Evolutionary conservation across 2,113 vertebrate genomes (phyloP).

Genomic region (Amblyopsis rosae): DNA sequence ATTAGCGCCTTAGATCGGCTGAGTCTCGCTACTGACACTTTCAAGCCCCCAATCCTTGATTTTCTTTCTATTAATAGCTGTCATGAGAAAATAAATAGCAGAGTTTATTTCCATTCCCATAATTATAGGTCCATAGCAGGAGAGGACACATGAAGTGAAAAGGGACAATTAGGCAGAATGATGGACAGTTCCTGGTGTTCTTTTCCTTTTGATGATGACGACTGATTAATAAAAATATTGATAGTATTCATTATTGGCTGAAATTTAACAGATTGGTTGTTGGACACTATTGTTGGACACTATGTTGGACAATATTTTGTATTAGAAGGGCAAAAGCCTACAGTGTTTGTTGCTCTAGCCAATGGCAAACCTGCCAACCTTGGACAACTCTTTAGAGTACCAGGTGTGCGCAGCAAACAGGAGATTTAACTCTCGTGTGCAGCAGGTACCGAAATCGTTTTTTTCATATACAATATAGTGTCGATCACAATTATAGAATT

Average conservation of each 20-base stretch:
- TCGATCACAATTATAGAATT: too few relatives aligned
- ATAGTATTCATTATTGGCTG: neutral
- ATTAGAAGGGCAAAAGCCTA: too few relatives aligned
- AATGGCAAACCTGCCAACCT: too few relatives aligned
- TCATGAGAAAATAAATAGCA: conserved; percentile 41
- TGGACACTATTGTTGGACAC: neutral
- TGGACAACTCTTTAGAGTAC: too few relatives aligned
- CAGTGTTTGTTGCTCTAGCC: too few relatives aligned
- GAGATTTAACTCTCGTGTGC: too few relatives aligned
- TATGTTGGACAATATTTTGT: too few relatives aligned
- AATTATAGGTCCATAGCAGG: conserved; percentile 21
- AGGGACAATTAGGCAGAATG: conserved; percentile 1
- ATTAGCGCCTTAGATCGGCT: conserved; percentile 40
- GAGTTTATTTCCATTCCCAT: conserved; percentile 44
- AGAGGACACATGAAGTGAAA: neutral
- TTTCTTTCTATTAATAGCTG: conserved; percentile 54
- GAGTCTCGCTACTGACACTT: conserved; percentile 28
- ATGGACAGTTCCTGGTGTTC: neutral
- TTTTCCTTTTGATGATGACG: neutral
- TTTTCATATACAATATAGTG: too few relatives aligned
- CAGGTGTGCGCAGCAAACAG: too few relatives aligned
- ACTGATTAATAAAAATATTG: too few relatives aligned
- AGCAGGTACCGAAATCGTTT: too few relatives aligned
- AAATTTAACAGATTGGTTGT: neutral
- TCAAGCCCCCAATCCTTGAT: conserved; percentile 30